Evolutionary conservation across 1,140 invertebrate species (phyloP), one percentile per base, ranked within the genome.

Genomic region (Drosophila oshimai): DNA sequence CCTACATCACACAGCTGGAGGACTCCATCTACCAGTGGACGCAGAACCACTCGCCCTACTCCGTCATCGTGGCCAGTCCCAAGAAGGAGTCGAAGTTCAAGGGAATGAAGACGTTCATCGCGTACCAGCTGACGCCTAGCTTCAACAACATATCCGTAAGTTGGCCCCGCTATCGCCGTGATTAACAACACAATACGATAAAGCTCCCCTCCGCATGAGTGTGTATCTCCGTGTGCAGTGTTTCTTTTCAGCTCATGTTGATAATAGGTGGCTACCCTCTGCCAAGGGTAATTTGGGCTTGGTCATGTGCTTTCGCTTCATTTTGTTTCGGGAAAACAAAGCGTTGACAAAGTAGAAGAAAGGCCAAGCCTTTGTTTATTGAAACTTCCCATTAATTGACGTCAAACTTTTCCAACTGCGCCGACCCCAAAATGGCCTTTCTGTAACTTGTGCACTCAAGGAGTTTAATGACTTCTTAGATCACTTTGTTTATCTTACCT

Each of bases 31-130:
- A 93, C 79, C 91, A 92, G 42, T 99, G 97, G 97, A 92, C 94
- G 44, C 92, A 93, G 2, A 94, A 94, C 24, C 91, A 93, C 20
- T 93, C 95, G 50, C 93, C 94, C 5, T 98, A 97, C 87, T 94
- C 93, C 12, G 98, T 98, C 64, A 93, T 95, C 44, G 95, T 99
- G 4, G 95, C 97, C 12, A 98, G 98, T 46, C 98, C 98, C 1
- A 99, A 99, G 88, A 99, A 99, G 87, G 98, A 99, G 92, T 95
- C 96, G 0, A 99, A 99, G 92, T 94, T 99, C 64, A 99, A 99
- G 90, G 98, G 98, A 17, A 94, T 99, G 54, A 99, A 99, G 92
- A 98, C 96, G 89, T 99, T 96, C 87, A 99, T 99, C 76, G 97
- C 97, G 49, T 99, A 99, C 92, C 96, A 98, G 87, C 90, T 99